Evolutionary conservation across 2,888 invertebrate species (phyloP).

Genomic region (Hoplodrina ambigua): DNA sequence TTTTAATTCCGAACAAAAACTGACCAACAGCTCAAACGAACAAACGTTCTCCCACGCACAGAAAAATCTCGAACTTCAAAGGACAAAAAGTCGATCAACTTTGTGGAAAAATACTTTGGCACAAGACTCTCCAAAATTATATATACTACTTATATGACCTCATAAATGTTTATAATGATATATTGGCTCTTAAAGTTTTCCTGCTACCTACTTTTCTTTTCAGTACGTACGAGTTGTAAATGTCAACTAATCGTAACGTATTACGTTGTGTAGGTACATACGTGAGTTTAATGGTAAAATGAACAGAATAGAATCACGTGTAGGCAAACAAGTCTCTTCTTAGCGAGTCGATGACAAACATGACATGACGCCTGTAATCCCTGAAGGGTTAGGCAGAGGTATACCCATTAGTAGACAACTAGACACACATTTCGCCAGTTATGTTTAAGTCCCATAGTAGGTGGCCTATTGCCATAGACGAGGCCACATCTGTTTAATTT

Average conservation of each 20-base stretch:
- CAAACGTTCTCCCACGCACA: too few species aligned
- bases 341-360: too few species aligned
- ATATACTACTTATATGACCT: constrained; percentile 27
- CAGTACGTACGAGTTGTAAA: constrained; percentile 34
- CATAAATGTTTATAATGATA: constrained; percentile 41
- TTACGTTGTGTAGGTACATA: constrained; percentile 24
- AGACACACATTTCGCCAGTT: too few species aligned
- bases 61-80: neutral
- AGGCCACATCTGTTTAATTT: too few species aligned
- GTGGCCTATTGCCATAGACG: too few species aligned
- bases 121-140: constrained; percentile 2
- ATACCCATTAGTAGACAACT: too few species aligned
- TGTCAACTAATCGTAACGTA: constrained; percentile 52
- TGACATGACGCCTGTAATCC: too few species aligned
- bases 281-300: constrained; percentile 29
- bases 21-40: too few species aligned
- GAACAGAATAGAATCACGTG: neutral
- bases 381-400: too few species aligned
- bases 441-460: too few species aligned
- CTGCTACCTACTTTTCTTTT: constrained; percentile 18
- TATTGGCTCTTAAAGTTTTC: constrained; percentile 36
- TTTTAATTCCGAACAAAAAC: too few species aligned
- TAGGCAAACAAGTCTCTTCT: too few species aligned
- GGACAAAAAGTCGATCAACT: neutral
- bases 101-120: neutral